These are phyloP conservation scores for Phasia obesa DNA, from an alignment of 2,888 invertebrate genomes.

Conservation along the genomic window DNA sequence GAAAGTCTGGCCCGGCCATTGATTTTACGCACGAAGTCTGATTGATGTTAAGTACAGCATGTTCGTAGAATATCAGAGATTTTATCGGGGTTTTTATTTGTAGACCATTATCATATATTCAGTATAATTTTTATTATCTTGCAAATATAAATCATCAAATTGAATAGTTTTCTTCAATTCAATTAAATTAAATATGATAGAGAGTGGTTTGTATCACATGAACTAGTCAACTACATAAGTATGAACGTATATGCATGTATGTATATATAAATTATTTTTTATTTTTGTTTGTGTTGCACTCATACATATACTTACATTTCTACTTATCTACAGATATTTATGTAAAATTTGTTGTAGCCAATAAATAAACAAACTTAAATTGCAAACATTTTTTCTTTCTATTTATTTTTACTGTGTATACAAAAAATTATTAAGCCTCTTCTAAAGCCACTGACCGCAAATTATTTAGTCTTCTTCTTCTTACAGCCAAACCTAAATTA, in stretches of 20 bases:
- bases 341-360: conserved; percentile 11
- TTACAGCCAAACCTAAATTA: too few species aligned
- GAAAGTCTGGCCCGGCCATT: conserved; percentile 26
- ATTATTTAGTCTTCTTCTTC: too few species aligned
- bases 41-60: background rate
- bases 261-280: background rate
- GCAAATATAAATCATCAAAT: conserved; percentile 59
- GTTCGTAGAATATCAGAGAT: background rate
- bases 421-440: conserved; percentile 57
- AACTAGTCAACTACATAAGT: too few species aligned
- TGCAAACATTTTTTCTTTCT: conserved; percentile 7
- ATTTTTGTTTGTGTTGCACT: background rate
- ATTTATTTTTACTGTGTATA: conserved; percentile 33
- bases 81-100: background rate
- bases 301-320: background rate
- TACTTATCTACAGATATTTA: background rate
- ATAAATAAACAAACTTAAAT: conserved; percentile 27
- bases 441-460: conserved; percentile 64
- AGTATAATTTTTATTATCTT: conserved; percentile 17
- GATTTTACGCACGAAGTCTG: conserved; percentile 6
- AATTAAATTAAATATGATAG: conserved; percentile 67
- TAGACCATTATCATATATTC: background rate
- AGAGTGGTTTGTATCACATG: conserved; percentile 27
- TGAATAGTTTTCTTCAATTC: conserved; percentile 72
- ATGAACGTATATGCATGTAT: background rate